phyloP scores from a whole-genome alignment of 2,113 vertebrate species.

The Stigmatopora nigra region DNA sequence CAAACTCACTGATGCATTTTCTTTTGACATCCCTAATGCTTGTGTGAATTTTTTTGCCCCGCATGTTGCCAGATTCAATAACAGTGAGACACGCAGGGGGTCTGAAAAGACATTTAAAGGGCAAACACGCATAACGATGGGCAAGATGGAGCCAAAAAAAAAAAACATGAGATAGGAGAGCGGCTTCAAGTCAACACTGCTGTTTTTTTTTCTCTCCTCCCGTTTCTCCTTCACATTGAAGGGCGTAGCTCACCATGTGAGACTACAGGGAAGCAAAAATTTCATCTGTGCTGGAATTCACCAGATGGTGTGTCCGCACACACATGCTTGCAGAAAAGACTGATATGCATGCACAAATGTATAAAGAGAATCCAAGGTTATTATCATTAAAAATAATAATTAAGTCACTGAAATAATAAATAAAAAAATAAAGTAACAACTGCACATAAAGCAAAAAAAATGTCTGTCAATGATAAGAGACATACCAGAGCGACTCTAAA shows the following conservation, averaged over 20 bases:
- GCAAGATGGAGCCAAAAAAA: neutral
- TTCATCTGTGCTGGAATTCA: slow-evolving; percentile 52
- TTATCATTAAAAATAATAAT: too few species aligned
- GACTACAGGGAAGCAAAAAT: slow-evolving; percentile 45
- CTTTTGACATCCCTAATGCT: neutral
- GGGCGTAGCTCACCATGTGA: slow-evolving; percentile 30
- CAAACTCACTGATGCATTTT: too few species aligned
- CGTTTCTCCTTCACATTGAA: slow-evolving; percentile 42
- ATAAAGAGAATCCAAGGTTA: neutral
- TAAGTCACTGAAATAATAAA: too few species aligned
- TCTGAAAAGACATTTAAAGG: slow-evolving; percentile 3
- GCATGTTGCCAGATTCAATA: neutral
- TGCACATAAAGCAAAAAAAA: too few species aligned
- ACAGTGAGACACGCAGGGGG: neutral
- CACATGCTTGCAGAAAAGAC: neutral
- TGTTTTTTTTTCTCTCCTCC: slow-evolving; percentile 23
- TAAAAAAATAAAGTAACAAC: too few species aligned
- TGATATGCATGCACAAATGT: slow-evolving; percentile 12
- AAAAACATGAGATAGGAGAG: slow-evolving; percentile 14
- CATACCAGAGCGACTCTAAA: too few species aligned
- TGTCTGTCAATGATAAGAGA: too few species aligned
- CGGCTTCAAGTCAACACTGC: slow-evolving; percentile 25
- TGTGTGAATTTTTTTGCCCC: neutral
- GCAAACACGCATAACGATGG: slow-evolving; percentile 13
- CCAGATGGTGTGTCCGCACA: slow-evolving; percentile 43